A percentile compares a stretch with the other conserved stretches of the same genome.
Conservation (phyloP, 2,113 vertebrate species). For the Erpornis zantholeuca region DNA sequence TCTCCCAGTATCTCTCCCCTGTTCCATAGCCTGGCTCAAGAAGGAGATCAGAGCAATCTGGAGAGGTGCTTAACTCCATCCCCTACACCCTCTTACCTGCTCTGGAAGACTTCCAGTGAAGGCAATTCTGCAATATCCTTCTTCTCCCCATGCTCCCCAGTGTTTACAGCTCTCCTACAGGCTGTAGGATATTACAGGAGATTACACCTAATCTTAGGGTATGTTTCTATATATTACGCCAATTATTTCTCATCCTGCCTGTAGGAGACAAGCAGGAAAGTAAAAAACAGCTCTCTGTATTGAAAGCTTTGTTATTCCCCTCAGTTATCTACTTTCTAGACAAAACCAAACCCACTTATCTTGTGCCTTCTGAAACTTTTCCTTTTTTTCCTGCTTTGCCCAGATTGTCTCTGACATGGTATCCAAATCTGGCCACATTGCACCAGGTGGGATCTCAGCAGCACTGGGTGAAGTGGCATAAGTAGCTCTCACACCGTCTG, state of each 20-base stretch:
- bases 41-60: neutral
- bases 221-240: neutral
- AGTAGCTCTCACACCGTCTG: slow-evolving; percentile 16
- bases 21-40: neutral
- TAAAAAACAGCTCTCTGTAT: neutral
- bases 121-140: neutral
- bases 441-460: slow-evolving; percentile 43
- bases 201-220: neutral
- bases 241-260: neutral
- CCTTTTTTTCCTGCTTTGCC: neutral
- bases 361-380: neutral
- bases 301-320: neutral
- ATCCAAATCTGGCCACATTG: slow-evolving; percentile 37
- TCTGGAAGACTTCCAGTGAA: neutral
- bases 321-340: slow-evolving; percentile 12
- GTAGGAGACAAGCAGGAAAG: neutral
- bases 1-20: neutral
- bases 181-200: neutral
- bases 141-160: neutral
- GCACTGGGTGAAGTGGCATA: neutral
- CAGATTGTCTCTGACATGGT: slow-evolving; percentile 30
- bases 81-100: neutral
- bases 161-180: neutral
- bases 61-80: neutral
- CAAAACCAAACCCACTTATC: slow-evolving; percentile 14